Conservation (phyloP, 1,140 invertebrate species). For the Scaptomyza montana region DNA sequence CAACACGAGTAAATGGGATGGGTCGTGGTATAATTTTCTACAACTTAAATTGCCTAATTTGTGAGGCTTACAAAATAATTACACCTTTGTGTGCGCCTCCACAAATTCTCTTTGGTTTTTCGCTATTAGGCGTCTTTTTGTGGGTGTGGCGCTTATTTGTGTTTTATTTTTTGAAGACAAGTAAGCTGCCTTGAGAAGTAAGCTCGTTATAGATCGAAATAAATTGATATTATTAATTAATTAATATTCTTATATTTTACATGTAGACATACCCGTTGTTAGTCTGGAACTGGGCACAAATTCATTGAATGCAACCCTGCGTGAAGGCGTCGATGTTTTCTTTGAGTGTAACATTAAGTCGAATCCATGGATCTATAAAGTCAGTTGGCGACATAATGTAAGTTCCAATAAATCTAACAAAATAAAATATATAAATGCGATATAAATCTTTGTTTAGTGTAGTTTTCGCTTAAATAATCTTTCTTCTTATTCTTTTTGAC, state of each 20-base stretch:
- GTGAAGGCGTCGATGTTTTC: slow-evolving; percentile 94
- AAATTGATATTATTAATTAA: not conserved
- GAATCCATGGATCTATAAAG: slow-evolving; percentile 94
- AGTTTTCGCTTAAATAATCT: no score
- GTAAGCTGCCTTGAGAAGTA: slow-evolving; percentile 18
- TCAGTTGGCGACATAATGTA: slow-evolving; percentile 93
- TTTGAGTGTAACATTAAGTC: slow-evolving; percentile 95
- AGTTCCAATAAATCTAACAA: slow-evolving; percentile 80
- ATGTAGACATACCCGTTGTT: slow-evolving; percentile 91
- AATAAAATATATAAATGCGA: not conserved
- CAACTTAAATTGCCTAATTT: slow-evolving; percentile 82
- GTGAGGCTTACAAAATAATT: slow-evolving; percentile 78
- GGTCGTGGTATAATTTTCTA: slow-evolving; percentile 13
- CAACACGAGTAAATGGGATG: slow-evolving; percentile 6
- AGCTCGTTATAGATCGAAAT: not conserved
- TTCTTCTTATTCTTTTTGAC: not conserved
- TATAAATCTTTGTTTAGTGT: no score
- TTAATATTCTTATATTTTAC: not conserved
- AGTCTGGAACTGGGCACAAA: slow-evolving; percentile 91
- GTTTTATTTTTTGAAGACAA: not conserved
- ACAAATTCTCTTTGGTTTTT: slow-evolving; percentile 40
- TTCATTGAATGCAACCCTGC: slow-evolving; percentile 89
- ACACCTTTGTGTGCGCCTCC: slow-evolving; percentile 52
- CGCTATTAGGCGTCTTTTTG: slow-evolving; percentile 25
- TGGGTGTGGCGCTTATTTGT: slow-evolving; percentile 33